Base-by-base conservation (phyloP, 2,888 invertebrate species). In the Clepsis dumicolana region DNA sequence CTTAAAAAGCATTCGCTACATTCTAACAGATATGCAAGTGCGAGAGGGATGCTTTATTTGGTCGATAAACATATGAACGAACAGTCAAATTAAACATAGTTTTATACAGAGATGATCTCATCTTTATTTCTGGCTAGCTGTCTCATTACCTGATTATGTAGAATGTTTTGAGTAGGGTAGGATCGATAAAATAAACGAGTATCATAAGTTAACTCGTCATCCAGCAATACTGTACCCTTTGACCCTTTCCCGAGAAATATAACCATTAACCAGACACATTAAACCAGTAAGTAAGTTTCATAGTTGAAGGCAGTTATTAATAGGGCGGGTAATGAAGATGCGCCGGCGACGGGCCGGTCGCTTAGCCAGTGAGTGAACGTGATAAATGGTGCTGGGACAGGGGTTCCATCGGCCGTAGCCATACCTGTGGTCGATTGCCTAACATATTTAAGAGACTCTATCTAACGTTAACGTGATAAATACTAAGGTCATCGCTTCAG, bases 311-410 rank as follows among this genome's bases (percentile, higher is more conserved):
- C 41, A 21, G 56, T 57, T 57, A 56, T 64, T 57, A 64, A 64
- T 57, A 50, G 48, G 64, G 57, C 59, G 52, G 21, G 38, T 60
- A 60, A 65, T 65, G 52, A 65, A 54, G 54, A 62, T 21, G 66
- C 61, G n/a, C 38, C 57, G 54, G 25, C 44, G 44, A 18, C 18
- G 44, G 8, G 12, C 10, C 14, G 35, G 44, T 18, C 44, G 44
- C 44, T 44, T 18, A 8, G 18, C 44, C 8, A 1, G 29, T n/a
- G n/a, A n/a, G n/a, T n/a, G n/a, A n/a, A n/a, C n/a, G 44, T 44
- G 44, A 44, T 44, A 44, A 44, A 44, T 44, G 44, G n/a, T 41
- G 41, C 18, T 41, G 44, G 16, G 7, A 8, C 18, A 18, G 2
- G 44, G 44, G 16, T 41, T 16, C 41, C 44, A 7, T 18, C 1